Conservation (phyloP, 2,888 invertebrate genomes). For the Drosophila mulleri region DNA sequence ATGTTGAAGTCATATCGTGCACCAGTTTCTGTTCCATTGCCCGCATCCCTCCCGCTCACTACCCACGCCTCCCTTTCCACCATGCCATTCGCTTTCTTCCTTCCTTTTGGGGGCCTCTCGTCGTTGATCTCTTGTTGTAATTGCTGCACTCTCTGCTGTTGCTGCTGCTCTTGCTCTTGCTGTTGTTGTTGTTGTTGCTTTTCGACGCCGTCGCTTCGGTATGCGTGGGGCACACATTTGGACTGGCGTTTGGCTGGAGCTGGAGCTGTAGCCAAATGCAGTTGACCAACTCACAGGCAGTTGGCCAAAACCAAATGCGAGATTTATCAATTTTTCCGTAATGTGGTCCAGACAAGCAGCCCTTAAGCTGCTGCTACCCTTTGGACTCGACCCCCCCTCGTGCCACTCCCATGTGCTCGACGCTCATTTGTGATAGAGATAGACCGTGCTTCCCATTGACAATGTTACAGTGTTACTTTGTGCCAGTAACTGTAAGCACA, state of each 20-base stretch:
- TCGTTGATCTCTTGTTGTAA: constrained; percentile 38
- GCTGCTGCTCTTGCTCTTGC: constrained; percentile 2
- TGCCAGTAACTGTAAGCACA: background rate
- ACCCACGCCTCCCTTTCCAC: background rate
- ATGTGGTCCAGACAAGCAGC: constrained; percentile 1
- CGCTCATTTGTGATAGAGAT: background rate
- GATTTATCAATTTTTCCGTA: constrained; percentile 23
- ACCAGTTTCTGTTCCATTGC: constrained; percentile 41
- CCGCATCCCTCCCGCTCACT: background rate
- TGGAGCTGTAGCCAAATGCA: constrained; percentile 30
- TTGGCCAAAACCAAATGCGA: constrained; percentile 26
- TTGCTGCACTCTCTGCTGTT: constrained; percentile 27
- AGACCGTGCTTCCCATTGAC: background rate
- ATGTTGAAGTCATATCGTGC: constrained; percentile 65
- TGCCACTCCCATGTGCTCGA: background rate
- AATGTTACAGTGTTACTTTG: background rate
- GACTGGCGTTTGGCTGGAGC: constrained; percentile 28
- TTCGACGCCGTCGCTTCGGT: constrained; percentile 40
- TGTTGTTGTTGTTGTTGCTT: constrained; percentile 19
- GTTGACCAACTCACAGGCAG: constrained; percentile 36
- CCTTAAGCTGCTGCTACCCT: background rate
- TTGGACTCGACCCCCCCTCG: no score
- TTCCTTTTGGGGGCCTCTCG: constrained; percentile 7
- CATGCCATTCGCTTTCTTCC: background rate
- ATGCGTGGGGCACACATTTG: constrained; percentile 32